Conservation (phyloP, 2,113 vertebrate species). For the Hydrolagus affinis region DNA sequence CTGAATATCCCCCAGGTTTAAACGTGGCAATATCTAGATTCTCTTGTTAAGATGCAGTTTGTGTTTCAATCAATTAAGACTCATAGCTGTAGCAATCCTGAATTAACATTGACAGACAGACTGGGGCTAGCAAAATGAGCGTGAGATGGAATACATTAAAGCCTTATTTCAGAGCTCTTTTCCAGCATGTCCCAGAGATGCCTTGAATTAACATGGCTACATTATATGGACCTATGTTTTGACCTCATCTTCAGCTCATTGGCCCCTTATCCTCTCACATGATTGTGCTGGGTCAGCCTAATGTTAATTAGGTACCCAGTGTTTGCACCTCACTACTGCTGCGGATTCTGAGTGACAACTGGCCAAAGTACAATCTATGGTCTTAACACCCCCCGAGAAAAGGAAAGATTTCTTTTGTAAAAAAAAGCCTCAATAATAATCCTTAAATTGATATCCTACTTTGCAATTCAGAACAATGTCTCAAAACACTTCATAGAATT, state of each 20-base stretch:
- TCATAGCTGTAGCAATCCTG: too few relatives aligned
- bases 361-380: neutral
- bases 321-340: slow-evolving; percentile 49
- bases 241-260: slow-evolving; percentile 53
- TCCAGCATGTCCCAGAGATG: neutral
- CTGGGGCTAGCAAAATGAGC: too few relatives aligned
- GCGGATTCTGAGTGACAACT: slow-evolving; percentile 39
- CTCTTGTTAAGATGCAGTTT: neutral
- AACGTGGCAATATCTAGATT: neutral
- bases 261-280: slow-evolving; percentile 52
- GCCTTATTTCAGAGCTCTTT: neutral
- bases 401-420: neutral
- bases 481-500: too few relatives aligned
- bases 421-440: neutral
- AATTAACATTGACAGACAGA: neutral
- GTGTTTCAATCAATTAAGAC: neutral
- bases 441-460: too few relatives aligned
- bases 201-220: slow-evolving; percentile 42
- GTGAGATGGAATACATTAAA: neutral
- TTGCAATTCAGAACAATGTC: too few relatives aligned
- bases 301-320: slow-evolving; percentile 63
- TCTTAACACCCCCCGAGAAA: neutral
- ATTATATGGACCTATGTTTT: slow-evolving; percentile 48
- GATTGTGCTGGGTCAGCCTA: slow-evolving; percentile 54
- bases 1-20: neutral